Evolutionary conservation across 2,113 vertebrate species (phyloP).

Genomic region (Prinia subflava): DNA sequence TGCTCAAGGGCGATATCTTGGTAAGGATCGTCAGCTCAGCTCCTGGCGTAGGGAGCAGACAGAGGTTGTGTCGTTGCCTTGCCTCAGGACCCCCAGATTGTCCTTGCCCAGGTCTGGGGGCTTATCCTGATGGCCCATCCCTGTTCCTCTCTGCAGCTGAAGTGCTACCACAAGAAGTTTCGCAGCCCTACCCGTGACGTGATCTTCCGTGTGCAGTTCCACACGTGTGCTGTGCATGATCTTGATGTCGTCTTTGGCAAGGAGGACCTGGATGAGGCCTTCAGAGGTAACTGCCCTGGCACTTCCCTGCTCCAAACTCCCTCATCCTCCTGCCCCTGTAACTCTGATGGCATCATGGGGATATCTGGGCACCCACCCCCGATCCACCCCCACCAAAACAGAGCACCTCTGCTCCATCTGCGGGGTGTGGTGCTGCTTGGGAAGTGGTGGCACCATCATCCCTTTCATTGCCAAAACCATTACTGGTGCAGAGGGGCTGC

Average conservation of each 20-base stretch:
- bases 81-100: accelerated
- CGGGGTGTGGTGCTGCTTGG: background rate
- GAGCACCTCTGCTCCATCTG: background rate
- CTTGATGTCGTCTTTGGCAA: slow-evolving; percentile 91
- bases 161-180: slow-evolving; percentile 97
- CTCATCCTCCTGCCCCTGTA: background rate
- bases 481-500: background rate
- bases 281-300: slow-evolving; percentile 78
- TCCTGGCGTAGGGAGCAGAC: accelerated
- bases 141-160: slow-evolving; percentile 74
- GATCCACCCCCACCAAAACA: background rate
- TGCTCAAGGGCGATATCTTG: slow-evolving; percentile 97
- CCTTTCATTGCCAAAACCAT: background rate
- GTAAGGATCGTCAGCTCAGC: slow-evolving; percentile 71
- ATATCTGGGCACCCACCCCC: background rate
- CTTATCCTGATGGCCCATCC: background rate
- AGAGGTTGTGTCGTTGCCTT: accelerated
- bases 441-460: background rate
- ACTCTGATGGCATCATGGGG: background rate
- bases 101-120: background rate
- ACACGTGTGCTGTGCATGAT: slow-evolving; percentile 95
- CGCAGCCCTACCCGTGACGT: slow-evolving; percentile 87
- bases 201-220: slow-evolving; percentile 96
- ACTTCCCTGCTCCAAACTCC: background rate
- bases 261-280: slow-evolving; percentile 94